Evolutionary conservation across 2,888 invertebrate species (phyloP), one percentile per base, ranked within the genome.

Genomic region (Oxystoma pomonae): DNA sequence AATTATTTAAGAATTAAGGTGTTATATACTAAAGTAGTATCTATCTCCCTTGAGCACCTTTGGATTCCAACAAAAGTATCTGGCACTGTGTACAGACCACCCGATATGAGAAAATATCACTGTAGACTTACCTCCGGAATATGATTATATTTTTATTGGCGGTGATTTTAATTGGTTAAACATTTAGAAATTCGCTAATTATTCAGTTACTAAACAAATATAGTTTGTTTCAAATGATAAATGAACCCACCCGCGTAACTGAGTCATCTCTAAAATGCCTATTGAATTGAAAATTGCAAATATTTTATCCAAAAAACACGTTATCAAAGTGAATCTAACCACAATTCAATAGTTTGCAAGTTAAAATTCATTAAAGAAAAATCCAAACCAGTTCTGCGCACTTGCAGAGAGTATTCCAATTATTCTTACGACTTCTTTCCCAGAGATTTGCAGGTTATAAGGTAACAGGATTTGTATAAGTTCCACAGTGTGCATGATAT

Each of bases 61-160:
- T 57, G 57, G 57, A 21, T 57, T 2, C 16, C 20, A 18, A 57
- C 22, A 1, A 57, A 57, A 5, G 16, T 20, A 20, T 3, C 57
- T 5, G 57, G 57, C 16, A 57, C 21, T 17, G 21, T 57, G 16
- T 57, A 57, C 16, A 57, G 57, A 20, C 57, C 57, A 12, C 20
- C 57, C 19, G 21, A 20, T 20, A 16, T 57, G 1, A 20, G 57
- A 35, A 35, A 35, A 35, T 35, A 35, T 35, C 12, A 12, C 12
- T 35, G 35, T 12, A 3, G 3, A 3, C 21, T 21, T 57, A 12
- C 12, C 21, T 17, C 57, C 57, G 2, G 57, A 57, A 5, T 57
- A 57, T 57, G 57, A 57, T 57, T 57, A 22, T 57, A 7, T 21
- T 57, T 20, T 35, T 35, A 35, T 57, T 57, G 12, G 57, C 16